Conservation (phyloP, 2,888 invertebrate species). For the Nomada goodeniana region DNA sequence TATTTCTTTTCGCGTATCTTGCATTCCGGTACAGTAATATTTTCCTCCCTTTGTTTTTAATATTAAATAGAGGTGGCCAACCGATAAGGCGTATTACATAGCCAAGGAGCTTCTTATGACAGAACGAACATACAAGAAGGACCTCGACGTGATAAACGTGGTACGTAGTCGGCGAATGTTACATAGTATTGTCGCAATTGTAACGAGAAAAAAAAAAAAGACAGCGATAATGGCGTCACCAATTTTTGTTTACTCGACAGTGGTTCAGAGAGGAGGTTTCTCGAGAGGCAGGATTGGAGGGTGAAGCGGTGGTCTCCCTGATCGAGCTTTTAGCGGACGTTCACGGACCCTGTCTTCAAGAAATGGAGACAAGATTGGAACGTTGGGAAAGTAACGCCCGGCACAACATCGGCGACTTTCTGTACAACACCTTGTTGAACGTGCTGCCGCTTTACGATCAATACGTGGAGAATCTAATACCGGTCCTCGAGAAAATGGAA, state of each 20-base stretch:
- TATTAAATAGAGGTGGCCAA: conserved; percentile 86
- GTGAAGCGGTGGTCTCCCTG: conserved; percentile 86
- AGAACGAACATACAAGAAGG: conserved; percentile 97
- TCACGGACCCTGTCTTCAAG: conserved; percentile 92
- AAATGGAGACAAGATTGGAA: conserved; percentile 90
- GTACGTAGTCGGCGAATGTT: conserved; percentile 83
- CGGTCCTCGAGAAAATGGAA: conserved; percentile 92
- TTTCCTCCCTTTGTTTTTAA: not conserved
- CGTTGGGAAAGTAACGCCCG: conserved; percentile 89
- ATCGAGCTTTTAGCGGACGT: conserved; percentile 92
- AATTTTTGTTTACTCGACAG: conserved; percentile 83
- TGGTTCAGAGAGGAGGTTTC: conserved; percentile 91
- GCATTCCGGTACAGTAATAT: too few species aligned
- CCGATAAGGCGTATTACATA: conserved; percentile 92
- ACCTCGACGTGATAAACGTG: conserved; percentile 95
- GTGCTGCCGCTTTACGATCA: conserved; percentile 89
- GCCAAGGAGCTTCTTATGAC: conserved; percentile 98
- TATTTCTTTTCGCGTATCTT: too few species aligned
- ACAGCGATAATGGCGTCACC: too few species aligned
- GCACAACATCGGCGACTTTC: conserved; percentile 91
- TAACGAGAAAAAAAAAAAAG: too few species aligned
- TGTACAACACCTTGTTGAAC: conserved; percentile 88
- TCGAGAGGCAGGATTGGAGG: conserved; percentile 87
- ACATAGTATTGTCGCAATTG: not conserved
- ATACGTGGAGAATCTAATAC: conserved; percentile 90